phyloP scores from a whole-genome alignment of 2,888 invertebrate genomes.

The Diachrysia chrysitis region DNA sequence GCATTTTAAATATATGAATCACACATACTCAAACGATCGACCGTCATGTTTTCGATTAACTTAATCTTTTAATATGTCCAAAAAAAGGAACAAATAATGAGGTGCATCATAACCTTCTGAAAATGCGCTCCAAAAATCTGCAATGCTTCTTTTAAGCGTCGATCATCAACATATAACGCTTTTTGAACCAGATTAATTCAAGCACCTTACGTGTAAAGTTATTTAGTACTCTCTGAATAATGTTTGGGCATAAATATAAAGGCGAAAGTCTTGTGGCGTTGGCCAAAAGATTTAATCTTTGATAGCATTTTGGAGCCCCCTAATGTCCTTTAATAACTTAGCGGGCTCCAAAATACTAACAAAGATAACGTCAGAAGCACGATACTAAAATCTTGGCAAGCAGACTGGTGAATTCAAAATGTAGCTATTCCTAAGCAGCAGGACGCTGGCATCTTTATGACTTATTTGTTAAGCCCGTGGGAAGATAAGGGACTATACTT shows the following conservation, averaged over 20 bases:
- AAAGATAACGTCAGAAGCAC: background rate
- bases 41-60: background rate
- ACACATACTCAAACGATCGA: background rate
- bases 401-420: background rate
- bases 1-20: background rate
- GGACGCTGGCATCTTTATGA: background rate
- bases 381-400: background rate
- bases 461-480: slow-evolving; percentile 1
- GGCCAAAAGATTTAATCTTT: no score
- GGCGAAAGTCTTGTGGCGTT: background rate
- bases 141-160: no score
- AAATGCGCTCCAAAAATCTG: no score
- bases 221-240: no score
- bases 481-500: background rate
- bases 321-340: no score
- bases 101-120: no score
- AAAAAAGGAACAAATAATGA: no score
- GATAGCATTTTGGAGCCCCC: no score
- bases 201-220: no score
- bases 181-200: no score
- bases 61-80: background rate
- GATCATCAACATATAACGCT: no score
- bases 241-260: background rate
- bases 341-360: background rate
- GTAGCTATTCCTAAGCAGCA: background rate